Base-by-base conservation (phyloP, 1,140 invertebrate species). In the Brachionus angularis region DNA sequence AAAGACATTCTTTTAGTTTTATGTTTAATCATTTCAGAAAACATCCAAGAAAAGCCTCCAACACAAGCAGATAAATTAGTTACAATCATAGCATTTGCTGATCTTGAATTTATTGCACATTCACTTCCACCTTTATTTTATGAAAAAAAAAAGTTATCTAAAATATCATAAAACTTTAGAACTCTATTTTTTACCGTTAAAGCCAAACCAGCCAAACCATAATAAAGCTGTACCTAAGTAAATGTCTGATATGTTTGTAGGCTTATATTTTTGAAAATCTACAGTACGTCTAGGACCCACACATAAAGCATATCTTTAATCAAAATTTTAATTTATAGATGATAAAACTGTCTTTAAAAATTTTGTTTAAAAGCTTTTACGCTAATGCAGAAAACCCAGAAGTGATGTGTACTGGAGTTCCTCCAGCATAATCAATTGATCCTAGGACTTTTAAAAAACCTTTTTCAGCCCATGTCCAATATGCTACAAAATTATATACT, bases 131-230 rank as follows among this genome's bases (percentile, higher is more conserved):
- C n/a, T n/a, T n/a, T n/a, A n/a, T n/a, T n/a, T n/a, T n/a, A n/a
- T n/a, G n/a, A n/a, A n/a, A n/a, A n/a, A n/a, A n/a, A n/a, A n/a
- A n/a, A n/a, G n/a, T n/a, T n/a, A n/a, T n/a, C n/a, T n/a, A n/a
- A n/a, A n/a, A n/a, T n/a, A n/a, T n/a, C n/a, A n/a, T n/a, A n/a
- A n/a, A n/a, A n/a, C n/a, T n/a, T n/a, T n/a, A n/a, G n/a, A n/a
- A n/a, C n/a, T n/a, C n/a, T n/a, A n/a, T n/a, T n/a, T n/a, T n/a
- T n/a, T n/a, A n/a, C 47, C 75, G 36, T 76, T 75, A 72, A 76
- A 76, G 29, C 74, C 74, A 49, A 75, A 75, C 74, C 74, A 75
- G 53, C 74, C 74, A 34, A 75, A 14, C 75, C 75, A 75, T 52
- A 76, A 72, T 34, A 75, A 4, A 16, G 25, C 36, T 2, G 75